Percentiles rank a stretch among this genome's conserved stretches.
Conservation (phyloP, 2,113 vertebrate species). For the Motacilla alba region DNA sequence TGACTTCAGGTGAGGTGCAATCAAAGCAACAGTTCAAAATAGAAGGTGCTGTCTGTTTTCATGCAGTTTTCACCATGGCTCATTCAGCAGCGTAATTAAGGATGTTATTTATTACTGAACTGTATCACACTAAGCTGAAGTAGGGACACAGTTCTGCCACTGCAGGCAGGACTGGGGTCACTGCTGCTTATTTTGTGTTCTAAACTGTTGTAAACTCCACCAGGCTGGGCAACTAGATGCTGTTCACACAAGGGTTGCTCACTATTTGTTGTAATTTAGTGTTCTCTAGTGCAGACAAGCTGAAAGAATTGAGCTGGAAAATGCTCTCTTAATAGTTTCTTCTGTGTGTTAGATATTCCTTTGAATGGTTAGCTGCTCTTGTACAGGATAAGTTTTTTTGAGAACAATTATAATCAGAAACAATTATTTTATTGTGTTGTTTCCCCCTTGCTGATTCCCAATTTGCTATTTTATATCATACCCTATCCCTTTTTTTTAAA, state of each 20-base stretch:
- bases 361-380: not conserved
- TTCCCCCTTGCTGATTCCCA: not conserved
- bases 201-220: not conserved
- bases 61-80: not conserved
- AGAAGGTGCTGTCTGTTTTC: conserved; percentile 28
- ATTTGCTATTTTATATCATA: not conserved
- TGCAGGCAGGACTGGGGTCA: not conserved
- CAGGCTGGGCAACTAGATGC: not conserved
- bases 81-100: conserved; percentile 13
- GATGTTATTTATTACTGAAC: conserved; percentile 35
- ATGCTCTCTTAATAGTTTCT: conserved; percentile 33
- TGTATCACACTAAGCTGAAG: not conserved
- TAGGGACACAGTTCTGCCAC: not conserved
- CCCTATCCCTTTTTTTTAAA: not conserved
- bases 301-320: conserved; percentile 32
- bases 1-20: conserved; percentile 56
- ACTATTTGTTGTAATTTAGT: not conserved
- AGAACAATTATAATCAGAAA: conserved; percentile 11
- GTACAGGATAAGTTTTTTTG: not conserved
- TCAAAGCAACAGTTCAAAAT: conserved; percentile 25
- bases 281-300: conserved; percentile 22
- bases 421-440: not conserved
- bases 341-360: conserved; percentile 37
- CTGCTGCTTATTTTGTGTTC: not conserved
- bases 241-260: not conserved